Evolutionary conservation across 2,888 invertebrate species (phyloP), one percentile per base, ranked within the genome.

Genomic region (Melanchra persicariae): DNA sequence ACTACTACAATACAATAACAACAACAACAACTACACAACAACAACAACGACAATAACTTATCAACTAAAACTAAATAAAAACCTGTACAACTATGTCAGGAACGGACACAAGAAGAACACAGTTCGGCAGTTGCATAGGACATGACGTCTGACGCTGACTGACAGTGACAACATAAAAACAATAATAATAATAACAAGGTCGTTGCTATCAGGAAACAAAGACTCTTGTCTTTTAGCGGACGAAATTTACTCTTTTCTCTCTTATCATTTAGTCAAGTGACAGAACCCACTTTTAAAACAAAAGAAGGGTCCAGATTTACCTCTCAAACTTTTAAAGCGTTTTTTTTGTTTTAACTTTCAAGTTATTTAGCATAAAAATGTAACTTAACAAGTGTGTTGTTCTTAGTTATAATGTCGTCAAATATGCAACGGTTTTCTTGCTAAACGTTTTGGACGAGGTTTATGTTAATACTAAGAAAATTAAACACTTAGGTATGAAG

Each of bases 291-390:
- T 54, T 37, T n/a, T 1, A 26, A 59, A 59, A 17, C 51, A 24
- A 57, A 71, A 61, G 19, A 45, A 7, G 12, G 17, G 15, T n/a
- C 54, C 57, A 60, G 45, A 12, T 51, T 57, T 43, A 19, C 49
- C 1, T 54, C 30, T 43, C 26, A 52, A 75, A 70, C 45, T 70
- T 79, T 59, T 43, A 17, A 66, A 51, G 51, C 1, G 34, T 65
- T 62, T 79, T 78, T 61, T 79, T 74, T 63, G 62, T 77, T 60
- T 51, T 40, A 72, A 77, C 72, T 64, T 64, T 10, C 37, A 65
- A 71, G 54, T 80, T 64, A 51, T 61, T 79, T 79, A 65, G 57
- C 81, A 71, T 76, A 80, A 79, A 71, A 76, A 76, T 55, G 58
- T 79, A 58, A 80, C 61, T 79, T 75, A 17, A 71, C 59, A 75